Percentiles rank a stretch among this genome's conserved stretches.
Conservation (phyloP, 2,113 vertebrate species). For the Ictidomys tridecemlineatus region DNA sequence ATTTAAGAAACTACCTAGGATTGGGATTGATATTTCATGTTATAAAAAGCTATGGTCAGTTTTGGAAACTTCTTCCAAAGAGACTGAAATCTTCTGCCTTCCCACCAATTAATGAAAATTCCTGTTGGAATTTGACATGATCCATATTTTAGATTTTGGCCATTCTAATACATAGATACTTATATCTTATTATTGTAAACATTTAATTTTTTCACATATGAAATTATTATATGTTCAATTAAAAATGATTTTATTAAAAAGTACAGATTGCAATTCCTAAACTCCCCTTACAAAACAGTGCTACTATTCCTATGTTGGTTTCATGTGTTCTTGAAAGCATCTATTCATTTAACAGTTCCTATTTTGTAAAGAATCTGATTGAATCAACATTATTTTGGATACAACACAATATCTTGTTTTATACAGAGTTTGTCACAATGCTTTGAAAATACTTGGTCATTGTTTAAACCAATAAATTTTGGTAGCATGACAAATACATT, state of each 20-base stretch:
- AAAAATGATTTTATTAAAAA: neutral
- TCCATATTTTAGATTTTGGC: neutral
- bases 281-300: neutral
- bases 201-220: neutral
- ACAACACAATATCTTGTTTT: neutral
- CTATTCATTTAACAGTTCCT: neutral
- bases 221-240: neutral
- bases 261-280: neutral
- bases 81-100: neutral
- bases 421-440: neutral
- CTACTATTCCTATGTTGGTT: fast-evolving
- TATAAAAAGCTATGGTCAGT: neutral
- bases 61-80: neutral
- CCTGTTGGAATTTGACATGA: fast-evolving
- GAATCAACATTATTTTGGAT: neutral
- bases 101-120: neutral
- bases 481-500: neutral
- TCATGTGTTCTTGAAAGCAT: neutral
- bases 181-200: neutral
- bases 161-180: neutral
- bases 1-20: neutral
- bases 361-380: neutral
- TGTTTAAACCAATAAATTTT: neutral
- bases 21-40: neutral
- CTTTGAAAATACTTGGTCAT: neutral